Conservation (phyloP, 2,113 vertebrate genomes). For the Pavo muticus region DNA sequence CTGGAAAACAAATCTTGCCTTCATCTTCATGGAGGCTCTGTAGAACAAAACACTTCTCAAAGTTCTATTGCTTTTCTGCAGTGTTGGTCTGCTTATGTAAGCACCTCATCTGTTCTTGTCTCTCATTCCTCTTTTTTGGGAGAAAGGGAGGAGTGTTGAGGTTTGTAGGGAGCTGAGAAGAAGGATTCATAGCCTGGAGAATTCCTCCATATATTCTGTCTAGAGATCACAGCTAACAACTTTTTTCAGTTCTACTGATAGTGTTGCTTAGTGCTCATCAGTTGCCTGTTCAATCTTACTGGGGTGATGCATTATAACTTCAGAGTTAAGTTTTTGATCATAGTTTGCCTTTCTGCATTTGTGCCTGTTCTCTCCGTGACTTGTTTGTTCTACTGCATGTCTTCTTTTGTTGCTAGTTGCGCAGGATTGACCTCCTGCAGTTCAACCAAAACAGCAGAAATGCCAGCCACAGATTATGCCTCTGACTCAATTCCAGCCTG, state of each 20-base stretch:
- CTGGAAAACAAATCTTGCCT: neutral
- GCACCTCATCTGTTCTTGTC: neutral
- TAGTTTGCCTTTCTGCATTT: neutral
- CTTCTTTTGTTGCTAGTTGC: neutral
- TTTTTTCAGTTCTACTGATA: neutral
- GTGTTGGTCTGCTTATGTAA: neutral
- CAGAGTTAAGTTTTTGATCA: neutral
- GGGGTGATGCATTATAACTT: neutral
- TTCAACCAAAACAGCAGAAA: neutral
- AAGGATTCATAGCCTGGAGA: neutral
- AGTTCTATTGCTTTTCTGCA: neutral
- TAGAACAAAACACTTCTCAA: neutral
- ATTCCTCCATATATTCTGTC: neutral
- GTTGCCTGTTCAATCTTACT: neutral
- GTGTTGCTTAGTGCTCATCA: neutral
- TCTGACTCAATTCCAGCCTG: neutral
- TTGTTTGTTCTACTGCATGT: neutral
- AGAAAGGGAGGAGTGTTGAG: neutral
- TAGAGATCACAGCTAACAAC: neutral
- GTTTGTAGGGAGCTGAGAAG: neutral
- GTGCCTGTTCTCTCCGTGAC: neutral
- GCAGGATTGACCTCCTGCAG: neutral
- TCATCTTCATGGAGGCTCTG: neutral
- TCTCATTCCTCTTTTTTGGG: neutral
- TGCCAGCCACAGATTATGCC: neutral